A percentile compares a stretch with the other conserved stretches of the same genome.
Conservation (phyloP, 2,113 vertebrate genomes). For the Pteropus alecto region DNA sequence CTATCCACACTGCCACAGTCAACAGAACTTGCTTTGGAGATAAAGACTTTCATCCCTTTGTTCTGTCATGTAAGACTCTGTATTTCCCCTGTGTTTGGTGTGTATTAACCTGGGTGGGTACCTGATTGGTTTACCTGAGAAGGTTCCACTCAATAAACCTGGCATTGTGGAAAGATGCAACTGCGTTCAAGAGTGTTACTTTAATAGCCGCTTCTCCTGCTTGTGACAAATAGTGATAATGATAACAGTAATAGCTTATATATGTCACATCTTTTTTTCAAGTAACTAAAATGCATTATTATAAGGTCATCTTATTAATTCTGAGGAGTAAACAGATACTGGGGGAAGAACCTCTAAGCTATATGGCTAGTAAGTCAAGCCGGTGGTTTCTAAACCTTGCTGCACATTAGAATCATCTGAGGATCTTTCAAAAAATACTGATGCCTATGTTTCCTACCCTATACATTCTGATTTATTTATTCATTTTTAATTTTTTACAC, state of each 20-base stretch:
- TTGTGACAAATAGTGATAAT: background rate
- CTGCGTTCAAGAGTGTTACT: too few species aligned
- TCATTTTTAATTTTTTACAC: too few species aligned
- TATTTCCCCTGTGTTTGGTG: too few species aligned
- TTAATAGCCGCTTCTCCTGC: too few species aligned
- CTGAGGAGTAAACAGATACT: background rate
- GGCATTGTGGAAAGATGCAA: too few species aligned
- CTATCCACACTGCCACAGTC: too few species aligned
- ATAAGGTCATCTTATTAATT: constrained; percentile 20
- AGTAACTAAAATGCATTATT: constrained; percentile 15
- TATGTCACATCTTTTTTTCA: constrained; percentile 14
- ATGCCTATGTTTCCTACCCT: background rate
- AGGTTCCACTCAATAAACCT: too few species aligned
- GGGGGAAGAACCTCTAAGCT: background rate
- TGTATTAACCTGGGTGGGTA: too few species aligned
- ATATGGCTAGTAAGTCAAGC: background rate
- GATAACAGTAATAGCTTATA: background rate
- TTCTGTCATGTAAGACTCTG: too few species aligned
- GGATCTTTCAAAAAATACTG: constrained; percentile 8
- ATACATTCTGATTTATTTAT: background rate
- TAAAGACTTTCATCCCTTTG: too few species aligned
- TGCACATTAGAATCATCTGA: background rate
- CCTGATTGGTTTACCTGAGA: too few species aligned
- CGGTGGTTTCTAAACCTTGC: background rate
- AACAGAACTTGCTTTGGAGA: too few species aligned